phyloP scores from a whole-genome alignment of 2,888 invertebrate genomes.

The Cataglyphis cursor region DNA sequence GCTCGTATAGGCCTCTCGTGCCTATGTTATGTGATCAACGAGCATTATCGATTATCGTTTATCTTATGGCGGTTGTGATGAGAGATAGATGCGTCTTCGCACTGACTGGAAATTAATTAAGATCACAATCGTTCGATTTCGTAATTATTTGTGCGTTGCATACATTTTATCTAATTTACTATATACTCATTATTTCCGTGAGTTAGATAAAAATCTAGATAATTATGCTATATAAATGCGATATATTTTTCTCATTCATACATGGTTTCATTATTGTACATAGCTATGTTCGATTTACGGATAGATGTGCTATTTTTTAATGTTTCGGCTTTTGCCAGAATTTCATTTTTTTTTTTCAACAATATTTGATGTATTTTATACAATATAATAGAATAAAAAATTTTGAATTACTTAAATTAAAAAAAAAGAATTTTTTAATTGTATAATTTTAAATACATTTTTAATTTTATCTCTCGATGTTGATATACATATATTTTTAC shows the following conservation, averaged over 20 bases:
- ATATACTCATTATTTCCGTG: background rate
- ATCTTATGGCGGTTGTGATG: background rate
- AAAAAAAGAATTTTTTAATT: background rate
- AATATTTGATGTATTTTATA: background rate
- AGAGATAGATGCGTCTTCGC: background rate
- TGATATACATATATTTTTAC: background rate
- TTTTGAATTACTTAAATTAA: background rate
- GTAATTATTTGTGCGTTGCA: background rate
- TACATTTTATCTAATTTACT: background rate
- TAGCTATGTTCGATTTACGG: no score
- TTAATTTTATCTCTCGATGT: background rate
- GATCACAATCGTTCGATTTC: background rate
- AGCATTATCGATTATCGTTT: slow-evolving; percentile 12
- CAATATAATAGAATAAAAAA: background rate
- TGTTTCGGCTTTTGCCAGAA: background rate
- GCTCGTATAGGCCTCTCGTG: background rate
- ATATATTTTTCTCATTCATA: background rate
- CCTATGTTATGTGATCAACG: slow-evolving; percentile 11
- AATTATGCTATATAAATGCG: background rate
- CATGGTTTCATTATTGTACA: background rate
- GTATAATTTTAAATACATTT: background rate
- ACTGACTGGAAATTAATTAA: slow-evolving; percentile 1
- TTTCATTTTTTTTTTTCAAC: background rate
- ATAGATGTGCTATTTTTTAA: background rate
- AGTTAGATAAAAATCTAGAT: background rate